These are phyloP conservation scores for Ochotona princeps DNA, from an alignment of 2,113 vertebrate genomes.

Conservation along the genomic window DNA sequence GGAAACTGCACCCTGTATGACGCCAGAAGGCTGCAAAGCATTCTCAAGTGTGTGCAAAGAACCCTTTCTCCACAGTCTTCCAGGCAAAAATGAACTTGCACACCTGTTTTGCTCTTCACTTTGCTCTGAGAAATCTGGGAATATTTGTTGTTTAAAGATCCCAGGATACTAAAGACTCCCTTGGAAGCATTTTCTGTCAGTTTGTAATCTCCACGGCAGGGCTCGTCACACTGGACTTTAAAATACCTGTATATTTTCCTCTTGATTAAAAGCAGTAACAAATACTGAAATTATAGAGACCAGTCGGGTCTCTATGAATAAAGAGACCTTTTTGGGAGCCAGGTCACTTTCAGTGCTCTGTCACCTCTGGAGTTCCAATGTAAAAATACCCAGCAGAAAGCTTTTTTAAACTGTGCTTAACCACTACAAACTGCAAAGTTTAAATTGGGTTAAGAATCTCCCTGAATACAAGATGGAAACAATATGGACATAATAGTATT, in stretches of 20 bases:
- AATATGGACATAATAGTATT: too few relatives aligned
- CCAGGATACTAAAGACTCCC: neutral
- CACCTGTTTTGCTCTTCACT: neutral
- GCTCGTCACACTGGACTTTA: neutral
- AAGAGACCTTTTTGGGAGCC: neutral
- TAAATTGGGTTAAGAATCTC: too few relatives aligned
- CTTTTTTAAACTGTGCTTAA: too few relatives aligned
- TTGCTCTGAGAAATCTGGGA: conserved; percentile 1
- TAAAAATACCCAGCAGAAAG: conserved; percentile 8
- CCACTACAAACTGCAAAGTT: too few relatives aligned
- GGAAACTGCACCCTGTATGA: too few relatives aligned
- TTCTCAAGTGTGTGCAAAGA: neutral
- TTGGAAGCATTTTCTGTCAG: conserved; percentile 31
- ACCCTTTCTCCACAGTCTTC: neutral
- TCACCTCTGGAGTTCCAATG: neutral
- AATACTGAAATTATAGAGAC: conserved; percentile 19
- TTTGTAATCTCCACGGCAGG: neutral
- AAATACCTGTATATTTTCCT: neutral
- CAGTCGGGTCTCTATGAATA: neutral
- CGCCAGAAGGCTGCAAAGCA: neutral
- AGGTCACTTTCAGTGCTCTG: neutral
- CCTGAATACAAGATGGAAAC: too few relatives aligned
- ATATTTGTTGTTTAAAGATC: neutral
- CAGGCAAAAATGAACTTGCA: neutral
- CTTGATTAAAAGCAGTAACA: neutral